Conservation (phyloP, 2,888 invertebrate genomes). For the Micoletzkya japonica region DNA sequence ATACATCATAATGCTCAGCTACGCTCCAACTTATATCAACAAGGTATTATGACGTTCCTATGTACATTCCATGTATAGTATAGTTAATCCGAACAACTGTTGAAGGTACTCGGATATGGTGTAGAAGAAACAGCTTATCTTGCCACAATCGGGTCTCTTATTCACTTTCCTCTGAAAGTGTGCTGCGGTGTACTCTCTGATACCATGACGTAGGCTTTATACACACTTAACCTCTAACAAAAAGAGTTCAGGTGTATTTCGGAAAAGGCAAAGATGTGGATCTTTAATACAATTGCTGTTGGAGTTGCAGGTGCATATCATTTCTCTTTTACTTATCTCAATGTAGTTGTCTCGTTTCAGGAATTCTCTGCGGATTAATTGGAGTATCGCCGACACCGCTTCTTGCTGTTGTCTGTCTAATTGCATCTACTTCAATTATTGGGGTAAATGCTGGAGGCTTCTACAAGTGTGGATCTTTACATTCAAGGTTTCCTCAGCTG, state of each 20-base stretch:
- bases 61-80: neutral
- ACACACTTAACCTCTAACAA: neutral
- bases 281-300: conserved; percentile 52
- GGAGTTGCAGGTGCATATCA: conserved; percentile 39
- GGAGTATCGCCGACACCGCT: conserved; percentile 12
- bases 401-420: conserved; percentile 12
- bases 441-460: conserved; percentile 58
- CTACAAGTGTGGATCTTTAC: conserved; percentile 57
- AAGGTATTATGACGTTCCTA: conserved; percentile 7
- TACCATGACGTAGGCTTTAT: conserved; percentile 14
- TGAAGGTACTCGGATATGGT: conserved; percentile 21
- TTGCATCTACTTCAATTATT: conserved; percentile 32
- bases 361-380: conserved; percentile 25
- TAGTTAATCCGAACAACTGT: neutral
- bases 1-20: conserved; percentile 36
- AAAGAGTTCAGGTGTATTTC: conserved; percentile 35
- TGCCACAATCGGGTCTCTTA: conserved; percentile 24
- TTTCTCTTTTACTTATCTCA: neutral
- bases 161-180: conserved; percentile 26
- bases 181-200: conserved; percentile 22
- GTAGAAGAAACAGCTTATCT: conserved; percentile 5
- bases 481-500: conserved; percentile 38
- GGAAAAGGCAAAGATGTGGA: conserved; percentile 44
- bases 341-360: neutral
- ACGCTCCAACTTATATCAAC: conserved; percentile 36